Evolutionary conservation across 2,113 vertebrate species (phyloP), one percentile per base, ranked within the genome.

Genomic region (Spea bombifrons): DNA sequence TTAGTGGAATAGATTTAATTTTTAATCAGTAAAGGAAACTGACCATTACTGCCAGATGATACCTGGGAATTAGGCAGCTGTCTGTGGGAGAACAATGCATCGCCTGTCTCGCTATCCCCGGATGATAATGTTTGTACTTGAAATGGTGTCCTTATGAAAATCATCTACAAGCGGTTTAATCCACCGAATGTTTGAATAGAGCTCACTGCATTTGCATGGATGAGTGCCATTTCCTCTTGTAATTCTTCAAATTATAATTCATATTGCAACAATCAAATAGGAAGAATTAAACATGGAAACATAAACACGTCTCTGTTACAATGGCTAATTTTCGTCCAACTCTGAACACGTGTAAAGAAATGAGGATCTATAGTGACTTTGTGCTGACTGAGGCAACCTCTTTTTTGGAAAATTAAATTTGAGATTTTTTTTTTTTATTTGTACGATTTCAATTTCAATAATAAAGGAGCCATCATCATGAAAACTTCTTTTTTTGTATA

Each of bases 151-250:
- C 52, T 73, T 68, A 73, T 73, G 71, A 73, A 74, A 74, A 74
- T 59, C 46, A 68, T 68, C 64, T 52, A 48, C 59, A 59, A 46
- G 66, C 63, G 68, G 67, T 67, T 47, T 74, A 74, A 59, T 80
- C 71, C 78, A 44, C 46, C 43, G 45, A 45, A 74, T 80, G 78
- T 80, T 74, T 80, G 71, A 74, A 74, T 65, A 80, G 78, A 68
- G 78, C 53, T 66, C 55, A 48, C 71, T 48, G 49, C 71, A 68
- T 80, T 73, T 59, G 48, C 63, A 55, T 73, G 71, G 71, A 74
- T 80, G 46, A 80, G 55, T 80, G 63, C 78, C 71, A 80, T 68
- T 73, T 80, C 78, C 78, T 80, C 65, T 80, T 80, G 78, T 80
- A 80, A 73, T 73, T 67, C 71, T 74, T 74, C 45, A 67, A 59